These are phyloP conservation scores for Etheostoma cragini DNA, from an alignment of 2,113 vertebrate genomes.

Conservation along the genomic window DNA sequence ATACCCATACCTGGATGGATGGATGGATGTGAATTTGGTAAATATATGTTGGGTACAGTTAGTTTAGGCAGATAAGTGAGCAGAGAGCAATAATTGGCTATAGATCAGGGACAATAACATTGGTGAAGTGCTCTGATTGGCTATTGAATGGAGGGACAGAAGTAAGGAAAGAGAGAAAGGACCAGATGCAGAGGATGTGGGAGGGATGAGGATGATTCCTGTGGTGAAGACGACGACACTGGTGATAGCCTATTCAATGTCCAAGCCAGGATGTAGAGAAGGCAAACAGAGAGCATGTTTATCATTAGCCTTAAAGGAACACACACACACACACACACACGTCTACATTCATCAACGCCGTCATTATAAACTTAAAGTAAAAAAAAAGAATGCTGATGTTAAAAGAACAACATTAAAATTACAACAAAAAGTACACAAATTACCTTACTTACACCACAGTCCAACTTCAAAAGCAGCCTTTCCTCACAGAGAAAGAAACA, in stretches of 20 bases:
- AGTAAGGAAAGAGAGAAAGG: slow-evolving; percentile 27
- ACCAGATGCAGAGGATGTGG: slow-evolving; percentile 39
- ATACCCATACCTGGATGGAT: not conserved
- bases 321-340: not conserved
- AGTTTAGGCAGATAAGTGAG: not conserved
- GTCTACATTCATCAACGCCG: not conserved
- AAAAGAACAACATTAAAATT: not conserved
- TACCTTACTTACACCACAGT: not conserved
- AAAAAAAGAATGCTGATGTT: too few relatives aligned
- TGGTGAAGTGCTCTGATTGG: slow-evolving; percentile 30
- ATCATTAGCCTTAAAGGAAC: slow-evolving; percentile 1
- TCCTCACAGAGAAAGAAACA: not conserved
- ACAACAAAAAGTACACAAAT: not conserved
- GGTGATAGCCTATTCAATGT: slow-evolving; percentile 51
- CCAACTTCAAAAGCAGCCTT: not conserved
- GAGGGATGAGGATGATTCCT: not conserved
- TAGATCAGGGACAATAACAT: slow-evolving; percentile 2
- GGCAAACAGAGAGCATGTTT: not conserved
- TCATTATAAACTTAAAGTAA: not conserved
- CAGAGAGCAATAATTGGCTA: slow-evolving; percentile 6
- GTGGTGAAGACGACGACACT: not conserved
- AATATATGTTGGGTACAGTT: not conserved
- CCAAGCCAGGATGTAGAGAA: slow-evolving; percentile 12
- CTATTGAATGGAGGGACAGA: slow-evolving; percentile 36
- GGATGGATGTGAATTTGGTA: not conserved